Evolutionary conservation across 2,113 vertebrate genomes (phyloP).

Genomic region (Paralichthys olivaceus): DNA sequence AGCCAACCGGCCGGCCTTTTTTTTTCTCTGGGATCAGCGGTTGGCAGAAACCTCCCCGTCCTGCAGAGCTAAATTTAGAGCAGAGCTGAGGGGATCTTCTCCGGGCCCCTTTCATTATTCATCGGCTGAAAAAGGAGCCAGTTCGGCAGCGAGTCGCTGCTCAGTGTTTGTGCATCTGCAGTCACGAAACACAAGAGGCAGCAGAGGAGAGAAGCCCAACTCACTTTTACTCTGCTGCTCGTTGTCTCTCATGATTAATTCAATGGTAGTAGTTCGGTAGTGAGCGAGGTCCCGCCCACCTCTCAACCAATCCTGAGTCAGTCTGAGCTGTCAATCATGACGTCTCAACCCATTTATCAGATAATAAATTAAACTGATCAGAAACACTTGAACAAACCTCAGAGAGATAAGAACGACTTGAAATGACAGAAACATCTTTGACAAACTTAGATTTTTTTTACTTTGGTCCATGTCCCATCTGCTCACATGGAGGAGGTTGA

Average conservation of each 20-base stretch:
- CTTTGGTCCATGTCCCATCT: background rate
- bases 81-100: background rate
- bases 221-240: background rate
- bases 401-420: no score
- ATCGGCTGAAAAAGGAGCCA: background rate
- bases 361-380: no score
- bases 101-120: background rate
- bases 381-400: no score
- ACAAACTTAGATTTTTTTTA: no score
- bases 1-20: no score
- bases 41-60: background rate
- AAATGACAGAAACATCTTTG: no score
- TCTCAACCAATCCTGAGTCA: no score
- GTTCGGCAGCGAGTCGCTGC: background rate
- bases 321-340: no score
- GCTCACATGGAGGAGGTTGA: background rate
- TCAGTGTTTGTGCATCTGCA: background rate
- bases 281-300: no score
- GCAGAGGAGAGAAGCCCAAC: no score
- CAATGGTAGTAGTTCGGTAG: background rate
- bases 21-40: background rate
- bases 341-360: no score
- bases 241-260: background rate
- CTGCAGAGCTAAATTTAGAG: background rate
- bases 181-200: background rate